Evolutionary conservation across 2,797 vertebrate species (phyloP), one percentile per base, ranked within the genome.

Genomic region (Amblyraja radiata): DNA sequence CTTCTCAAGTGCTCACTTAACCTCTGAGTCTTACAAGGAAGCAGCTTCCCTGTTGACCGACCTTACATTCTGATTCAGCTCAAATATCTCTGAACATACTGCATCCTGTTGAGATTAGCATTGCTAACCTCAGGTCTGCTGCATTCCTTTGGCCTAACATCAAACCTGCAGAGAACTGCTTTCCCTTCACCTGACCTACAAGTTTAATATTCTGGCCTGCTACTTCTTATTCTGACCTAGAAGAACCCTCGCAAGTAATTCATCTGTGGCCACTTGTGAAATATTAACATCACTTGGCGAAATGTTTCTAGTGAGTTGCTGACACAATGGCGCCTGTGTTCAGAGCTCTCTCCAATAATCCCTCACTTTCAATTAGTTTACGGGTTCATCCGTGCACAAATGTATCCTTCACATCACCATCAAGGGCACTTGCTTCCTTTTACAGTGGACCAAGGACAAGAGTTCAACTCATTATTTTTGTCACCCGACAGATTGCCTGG

Each of bases 111-210:
- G 36, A 46, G 68, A 73, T 74, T 74, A 92, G 74, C 23, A 92
- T 13, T 54, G 68, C 23, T 54, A 92, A 73, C 90, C 46, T 74
- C 65, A 25, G 23, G 23, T 36, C 90, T 92, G 71, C 3, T 74
- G 13, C 6, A 92, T 74, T 74, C 71, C 36, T 74, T 25, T 28
- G 46, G 90, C 36, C 36, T n/a, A 54, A 74, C 32, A 54, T 28
- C 39, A 74, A 76, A 76, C 73, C 71, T 36, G 68, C 71, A 46
- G 90, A 58, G 25, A 76, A 74, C 28, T 16, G 39, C 23, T 76
- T 92, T 92, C 71, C 71, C 21, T 92, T 92, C 71, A 92, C 54
- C 39, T 92, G 90, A 92, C 90, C 90, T 92, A 92, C 65, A 54
- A 28, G 71, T 92, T 92, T 92, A 92, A 25, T 74, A 92, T 92